Conservation (phyloP, 2,113 vertebrate species). For the Mormoops blainvillei region DNA sequence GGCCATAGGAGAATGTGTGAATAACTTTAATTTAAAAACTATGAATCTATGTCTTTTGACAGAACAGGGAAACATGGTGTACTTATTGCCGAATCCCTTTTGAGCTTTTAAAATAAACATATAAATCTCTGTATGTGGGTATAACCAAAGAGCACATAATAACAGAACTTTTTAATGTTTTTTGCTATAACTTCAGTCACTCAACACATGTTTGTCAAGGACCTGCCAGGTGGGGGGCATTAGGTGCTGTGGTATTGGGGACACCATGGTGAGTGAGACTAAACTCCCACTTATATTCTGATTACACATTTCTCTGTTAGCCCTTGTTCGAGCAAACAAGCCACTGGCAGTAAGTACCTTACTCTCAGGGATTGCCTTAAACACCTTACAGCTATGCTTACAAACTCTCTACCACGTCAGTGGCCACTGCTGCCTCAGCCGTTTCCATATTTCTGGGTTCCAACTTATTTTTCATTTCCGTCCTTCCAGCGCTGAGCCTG, state of each 20-base stretch:
- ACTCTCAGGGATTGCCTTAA: neutral
- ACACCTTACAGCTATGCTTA: neutral
- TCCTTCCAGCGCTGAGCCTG: neutral
- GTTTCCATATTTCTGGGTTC: neutral
- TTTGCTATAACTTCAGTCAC: neutral
- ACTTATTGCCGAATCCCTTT: neutral
- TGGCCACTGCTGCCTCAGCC: neutral
- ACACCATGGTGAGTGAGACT: neutral
- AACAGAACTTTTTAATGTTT: neutral
- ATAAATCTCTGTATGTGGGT: neutral
- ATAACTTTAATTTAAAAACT: neutral
- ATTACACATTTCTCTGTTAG: neutral
- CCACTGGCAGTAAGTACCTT: too few species aligned
- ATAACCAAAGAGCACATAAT: neutral
- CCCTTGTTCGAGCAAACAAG: neutral
- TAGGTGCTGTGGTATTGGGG: neutral
- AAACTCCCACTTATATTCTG: neutral
- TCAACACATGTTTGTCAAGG: neutral
- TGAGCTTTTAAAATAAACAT: neutral
- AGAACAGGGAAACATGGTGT: neutral
- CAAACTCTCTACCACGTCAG: too few species aligned
- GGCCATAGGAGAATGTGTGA: neutral
- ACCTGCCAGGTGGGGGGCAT: too few species aligned
- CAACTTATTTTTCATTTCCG: neutral
- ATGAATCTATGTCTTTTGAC: neutral